Evolutionary conservation across 2,797 vertebrate genomes (phyloP).

Genomic region (Danio albolineatus): DNA sequence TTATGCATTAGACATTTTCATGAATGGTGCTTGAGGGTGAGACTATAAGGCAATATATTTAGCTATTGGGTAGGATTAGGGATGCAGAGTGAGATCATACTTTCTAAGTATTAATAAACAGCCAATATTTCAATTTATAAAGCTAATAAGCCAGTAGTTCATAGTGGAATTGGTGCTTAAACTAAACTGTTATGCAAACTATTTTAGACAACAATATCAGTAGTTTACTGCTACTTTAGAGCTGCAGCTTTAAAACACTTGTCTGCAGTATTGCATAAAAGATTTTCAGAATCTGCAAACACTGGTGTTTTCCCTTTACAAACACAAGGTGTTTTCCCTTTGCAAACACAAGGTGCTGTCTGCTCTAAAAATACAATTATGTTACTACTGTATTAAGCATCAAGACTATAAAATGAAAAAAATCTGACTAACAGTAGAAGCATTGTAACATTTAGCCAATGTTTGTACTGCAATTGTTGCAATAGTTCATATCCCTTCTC

Average conservation of each 20-base stretch:
- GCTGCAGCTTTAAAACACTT: neutral
- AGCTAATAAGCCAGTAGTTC: no score
- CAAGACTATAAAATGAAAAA: neutral
- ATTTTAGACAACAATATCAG: neutral
- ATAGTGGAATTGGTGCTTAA: no score
- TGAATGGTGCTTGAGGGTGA: no score
- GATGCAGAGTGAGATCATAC: no score
- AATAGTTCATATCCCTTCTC: conserved; percentile 12
- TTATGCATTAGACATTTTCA: no score
- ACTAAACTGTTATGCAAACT: no score
- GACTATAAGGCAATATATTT: no score
- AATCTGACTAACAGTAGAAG: neutral
- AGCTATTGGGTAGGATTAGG: no score
- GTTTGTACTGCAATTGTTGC: neutral
- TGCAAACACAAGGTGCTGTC: neutral
- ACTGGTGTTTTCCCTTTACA: neutral
- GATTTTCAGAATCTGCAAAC: neutral
- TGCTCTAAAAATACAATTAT: neutral
- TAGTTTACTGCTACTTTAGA: neutral
- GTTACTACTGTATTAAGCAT: neutral
- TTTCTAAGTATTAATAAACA: no score
- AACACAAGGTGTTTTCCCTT: neutral
- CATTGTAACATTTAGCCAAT: neutral
- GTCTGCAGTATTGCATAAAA: neutral
- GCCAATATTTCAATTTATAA: no score